Conservation (phyloP, 92 coral and sea anemone genomes). For the Phenganax stokvisi region DNA sequence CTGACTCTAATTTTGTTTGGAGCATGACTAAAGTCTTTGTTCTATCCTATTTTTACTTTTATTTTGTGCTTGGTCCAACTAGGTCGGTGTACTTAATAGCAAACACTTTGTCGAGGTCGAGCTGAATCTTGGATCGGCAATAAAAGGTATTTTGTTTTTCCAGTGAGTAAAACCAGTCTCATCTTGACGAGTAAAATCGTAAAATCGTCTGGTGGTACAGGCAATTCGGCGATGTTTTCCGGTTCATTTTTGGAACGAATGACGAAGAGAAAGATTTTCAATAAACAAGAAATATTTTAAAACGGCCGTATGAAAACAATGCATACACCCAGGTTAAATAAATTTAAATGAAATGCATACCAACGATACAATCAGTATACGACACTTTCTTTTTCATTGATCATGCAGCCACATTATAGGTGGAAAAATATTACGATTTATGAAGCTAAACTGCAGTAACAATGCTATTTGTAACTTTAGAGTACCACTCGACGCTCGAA, state of each 20-base stretch:
- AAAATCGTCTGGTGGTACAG: too few species aligned
- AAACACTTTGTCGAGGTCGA: slow-evolving; percentile 24
- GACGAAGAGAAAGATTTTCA: too few species aligned
- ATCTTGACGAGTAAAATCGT: too few species aligned
- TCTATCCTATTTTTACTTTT: background rate
- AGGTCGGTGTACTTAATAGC: slow-evolving; percentile 30
- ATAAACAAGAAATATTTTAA: too few species aligned
- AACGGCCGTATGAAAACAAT: too few species aligned
- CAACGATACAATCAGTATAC: background rate
- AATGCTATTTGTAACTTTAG: background rate
- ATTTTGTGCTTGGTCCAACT: background rate
- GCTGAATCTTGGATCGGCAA: slow-evolving; percentile 4
- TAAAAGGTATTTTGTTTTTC: background rate
- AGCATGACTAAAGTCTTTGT: background rate
- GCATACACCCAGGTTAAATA: too few species aligned
- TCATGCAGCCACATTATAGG: background rate
- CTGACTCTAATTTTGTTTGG: background rate
- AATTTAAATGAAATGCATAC: background rate
- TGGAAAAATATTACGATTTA: slow-evolving; percentile 29
- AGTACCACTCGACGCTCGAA: background rate
- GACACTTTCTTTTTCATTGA: background rate
- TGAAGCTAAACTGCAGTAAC: background rate
- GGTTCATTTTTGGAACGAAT: too few species aligned
- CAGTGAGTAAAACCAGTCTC: too few species aligned
- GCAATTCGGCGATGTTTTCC: too few species aligned